A percentile compares a stretch with the other conserved stretches of the same genome.
Conservation (phyloP, 2,888 invertebrate species). For the Lasioglossum lativentre region DNA sequence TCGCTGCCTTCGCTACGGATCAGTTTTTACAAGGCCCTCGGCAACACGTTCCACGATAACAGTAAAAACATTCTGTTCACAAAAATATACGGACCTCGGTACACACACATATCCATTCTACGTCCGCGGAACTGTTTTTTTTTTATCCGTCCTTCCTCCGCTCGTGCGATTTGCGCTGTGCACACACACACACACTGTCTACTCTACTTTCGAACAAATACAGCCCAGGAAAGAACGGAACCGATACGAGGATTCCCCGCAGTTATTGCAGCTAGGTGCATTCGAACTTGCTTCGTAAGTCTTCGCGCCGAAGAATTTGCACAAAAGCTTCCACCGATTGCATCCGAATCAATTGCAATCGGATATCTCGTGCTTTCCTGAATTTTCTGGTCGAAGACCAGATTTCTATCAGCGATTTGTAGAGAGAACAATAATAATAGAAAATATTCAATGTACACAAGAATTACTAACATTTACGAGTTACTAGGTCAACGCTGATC, state of each 20-base stretch:
- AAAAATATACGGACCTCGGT: neutral
- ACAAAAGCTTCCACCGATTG: slow-evolving; percentile 19
- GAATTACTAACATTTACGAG: neutral
- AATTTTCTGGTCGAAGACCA: neutral
- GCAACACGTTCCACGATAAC: neutral
- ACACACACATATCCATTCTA: slow-evolving; percentile 10
- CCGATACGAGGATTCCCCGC: slow-evolving; percentile 24
- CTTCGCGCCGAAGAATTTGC: slow-evolving; percentile 18
- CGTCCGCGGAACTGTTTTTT: slow-evolving; percentile 15
- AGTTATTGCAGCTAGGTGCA: slow-evolving; percentile 36
- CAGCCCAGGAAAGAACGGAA: slow-evolving; percentile 18
- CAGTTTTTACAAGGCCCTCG: neutral
- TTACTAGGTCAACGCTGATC: neutral
- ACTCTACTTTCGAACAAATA: slow-evolving; percentile 34
- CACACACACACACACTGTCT: slow-evolving; percentile 13
- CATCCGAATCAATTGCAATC: slow-evolving; percentile 42
- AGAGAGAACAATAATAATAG: no score
- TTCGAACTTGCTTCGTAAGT: slow-evolving; percentile 26
- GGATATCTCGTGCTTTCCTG: slow-evolving; percentile 11
- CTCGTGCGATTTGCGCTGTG: slow-evolving; percentile 20
- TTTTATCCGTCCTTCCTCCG: neutral
- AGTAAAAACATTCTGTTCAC: slow-evolving; percentile 10
- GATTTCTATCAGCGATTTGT: no score
- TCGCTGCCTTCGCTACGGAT: neutral
- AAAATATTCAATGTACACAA: neutral